Evolutionary conservation across 35 echinoderm and acorn worm genomes (phyloP), one percentile per base, ranked within the genome.

Genomic region (Lytechinus variegatus): DNA sequence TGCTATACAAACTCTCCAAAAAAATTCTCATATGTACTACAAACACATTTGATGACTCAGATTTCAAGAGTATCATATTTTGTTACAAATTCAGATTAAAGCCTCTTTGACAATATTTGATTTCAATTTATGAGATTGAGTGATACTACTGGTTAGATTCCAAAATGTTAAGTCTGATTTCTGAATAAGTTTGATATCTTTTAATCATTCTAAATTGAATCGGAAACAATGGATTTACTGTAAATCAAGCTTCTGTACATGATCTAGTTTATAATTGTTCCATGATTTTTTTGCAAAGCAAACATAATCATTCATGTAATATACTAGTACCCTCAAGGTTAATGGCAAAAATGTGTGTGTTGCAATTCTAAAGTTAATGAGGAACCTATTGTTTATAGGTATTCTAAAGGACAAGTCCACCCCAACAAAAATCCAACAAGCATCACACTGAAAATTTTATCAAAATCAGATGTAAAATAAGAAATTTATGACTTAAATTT

Each of bases 41-140:
- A 79, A 79, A 79, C 66, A 79, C n/a, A 16, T 9, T 8, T 79
- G 16, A 16, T 79, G 66, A 79, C 14, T 79, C 66, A 79, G 66
- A 79, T 79, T 79, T 79, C 66, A 79, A 79, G 66, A 79, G 66
- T 79, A 79, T 79, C 66, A 79, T 79, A 79, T 79, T 79, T 79
- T 79, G 21, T 79, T 7, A 19, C 21, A 44, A 24, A 24, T 79
- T 79, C 66, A 79, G 66, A 6, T 24, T 79, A 79, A 24, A 79
- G 66, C 66, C 21, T 79, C 19, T 79, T 24, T 79, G 19, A 79
- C 66, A 79, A 79, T n/a, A 79, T 79, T 19, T 24, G 16, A n/a
- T 79, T 79, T 79, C 66, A 79, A n/a, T 19, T 19, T 79, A 24
- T 79, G 66, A 24, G 16, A 79, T 8, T 79, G 66, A 79, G 19